phyloP scores from a whole-genome alignment of 2,113 vertebrate genomes.

The cat (Felis catus) region F.catus_Fca126_mat1.0 CM031411.1:58332001-58332500 shows the following conservation, averaged over 20 bases:
- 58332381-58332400: constrained; percentile 63
- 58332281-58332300: constrained; percentile 40
- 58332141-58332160: constrained; percentile 47
- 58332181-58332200: constrained; percentile 44
- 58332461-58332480: not conserved
- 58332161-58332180: constrained; percentile 51
- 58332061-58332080: constrained; percentile 49
- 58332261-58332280: constrained; percentile 40
- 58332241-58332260: constrained; percentile 32
- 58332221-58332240: constrained; percentile 47
- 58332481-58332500: constrained; percentile 45
- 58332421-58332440: constrained; percentile 45
- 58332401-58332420: constrained; percentile 38
- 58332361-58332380: constrained; percentile 61
- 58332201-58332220: constrained; percentile 29
- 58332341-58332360: constrained; percentile 57
- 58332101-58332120: not conserved
- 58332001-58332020: constrained; percentile 19
- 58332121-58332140: constrained; percentile 39
- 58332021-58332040: not conserved
- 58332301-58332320: constrained; percentile 30
- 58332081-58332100: not conserved
- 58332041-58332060: constrained; percentile 45
- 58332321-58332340: constrained; percentile 31
- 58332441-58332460: constrained; percentile 38